Conservation (phyloP, 2,888 invertebrate species). For the Caenorhabditis panamensis region DNA sequence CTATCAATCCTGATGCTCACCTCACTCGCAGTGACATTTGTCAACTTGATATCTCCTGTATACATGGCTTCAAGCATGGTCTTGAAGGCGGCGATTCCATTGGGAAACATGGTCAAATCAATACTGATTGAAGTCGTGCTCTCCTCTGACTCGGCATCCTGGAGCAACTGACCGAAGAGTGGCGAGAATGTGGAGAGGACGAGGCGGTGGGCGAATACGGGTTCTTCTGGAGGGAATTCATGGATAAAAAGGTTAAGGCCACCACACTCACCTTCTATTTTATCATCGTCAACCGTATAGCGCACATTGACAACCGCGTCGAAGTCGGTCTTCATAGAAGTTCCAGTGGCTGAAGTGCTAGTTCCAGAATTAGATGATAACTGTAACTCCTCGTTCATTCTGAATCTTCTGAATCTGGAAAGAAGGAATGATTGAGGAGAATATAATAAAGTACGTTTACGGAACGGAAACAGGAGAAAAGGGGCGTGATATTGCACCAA, state of each 20-base stretch:
- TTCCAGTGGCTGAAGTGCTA: not conserved
- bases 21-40: slow-evolving; percentile 48
- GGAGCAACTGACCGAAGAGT: slow-evolving; percentile 63
- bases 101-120: slow-evolving; percentile 59
- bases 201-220: slow-evolving; percentile 70
- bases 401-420: not conserved
- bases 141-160: slow-evolving; percentile 50
- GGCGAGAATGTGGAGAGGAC: slow-evolving; percentile 69
- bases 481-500: not conserved
- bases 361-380: slow-evolving; percentile 1
- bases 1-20: slow-evolving; percentile 36
- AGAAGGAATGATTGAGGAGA: not conserved
- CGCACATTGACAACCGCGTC: slow-evolving; percentile 40
- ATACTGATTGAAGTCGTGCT: slow-evolving; percentile 44
- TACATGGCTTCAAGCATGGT: slow-evolving; percentile 63
- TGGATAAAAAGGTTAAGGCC: not conserved
- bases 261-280: slow-evolving; percentile 30
- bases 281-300: slow-evolving; percentile 25
- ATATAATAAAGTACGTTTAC: not conserved
- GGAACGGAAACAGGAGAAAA: not conserved
- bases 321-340: slow-evolving; percentile 25
- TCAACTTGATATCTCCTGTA: slow-evolving; percentile 64
- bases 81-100: slow-evolving; percentile 64
- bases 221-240: slow-evolving; percentile 64
- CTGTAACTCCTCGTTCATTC: slow-evolving; percentile 9